Conservation (phyloP, 1,140 invertebrate species). For the Dermatophagoides farinae region DNA sequence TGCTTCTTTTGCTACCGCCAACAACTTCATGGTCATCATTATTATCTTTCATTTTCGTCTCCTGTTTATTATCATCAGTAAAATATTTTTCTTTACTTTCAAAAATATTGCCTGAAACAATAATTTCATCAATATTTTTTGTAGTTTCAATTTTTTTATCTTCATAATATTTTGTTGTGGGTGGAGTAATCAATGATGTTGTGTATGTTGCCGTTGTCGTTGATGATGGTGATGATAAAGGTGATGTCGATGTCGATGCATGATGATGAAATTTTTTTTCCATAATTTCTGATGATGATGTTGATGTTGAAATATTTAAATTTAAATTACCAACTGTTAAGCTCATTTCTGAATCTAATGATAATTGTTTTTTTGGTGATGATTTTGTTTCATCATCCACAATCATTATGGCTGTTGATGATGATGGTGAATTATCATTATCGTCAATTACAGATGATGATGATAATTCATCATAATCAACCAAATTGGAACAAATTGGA, state of each 20-base stretch:
- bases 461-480: constrained; percentile 24
- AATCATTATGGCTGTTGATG: neutral
- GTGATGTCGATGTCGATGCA: no score
- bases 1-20: neutral
- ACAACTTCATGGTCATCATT: neutral
- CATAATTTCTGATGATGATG: constrained; percentile 1
- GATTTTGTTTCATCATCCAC: neutral
- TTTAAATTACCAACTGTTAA: constrained; percentile 6
- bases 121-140: neutral
- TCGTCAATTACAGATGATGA: neutral
- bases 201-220: neutral
- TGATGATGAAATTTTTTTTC: no score
- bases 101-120: no score
- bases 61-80: neutral
- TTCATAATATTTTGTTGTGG: neutral
- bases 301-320: constrained; percentile 1
- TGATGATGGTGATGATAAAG: neutral
- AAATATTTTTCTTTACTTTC: no score
- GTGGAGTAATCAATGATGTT: neutral
- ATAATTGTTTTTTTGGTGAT: constrained; percentile 12
- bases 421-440: neutral
- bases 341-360: constrained; percentile 17
- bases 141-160: no score
- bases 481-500: constrained; percentile 23
- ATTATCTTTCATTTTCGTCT: neutral